Percentiles rank a stretch among this genome's conserved stretches.
Conservation (phyloP, 1,140 invertebrate species). For the Gonatopus flavifemur region DNA sequence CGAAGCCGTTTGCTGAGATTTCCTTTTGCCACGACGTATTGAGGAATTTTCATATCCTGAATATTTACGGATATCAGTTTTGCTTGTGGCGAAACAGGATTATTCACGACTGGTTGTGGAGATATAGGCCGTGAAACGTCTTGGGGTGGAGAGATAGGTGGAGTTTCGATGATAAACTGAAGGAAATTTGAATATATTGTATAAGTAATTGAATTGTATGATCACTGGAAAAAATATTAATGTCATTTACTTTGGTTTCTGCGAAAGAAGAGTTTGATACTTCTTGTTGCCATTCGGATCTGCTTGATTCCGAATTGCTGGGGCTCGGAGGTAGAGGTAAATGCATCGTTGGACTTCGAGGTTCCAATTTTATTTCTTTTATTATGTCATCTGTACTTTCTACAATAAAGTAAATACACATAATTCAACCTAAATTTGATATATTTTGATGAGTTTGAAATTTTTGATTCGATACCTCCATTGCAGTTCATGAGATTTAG, state of each 20-base stretch:
- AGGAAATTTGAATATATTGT: slow-evolving; percentile 9
- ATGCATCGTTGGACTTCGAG: slow-evolving; percentile 26
- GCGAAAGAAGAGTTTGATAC: background rate
- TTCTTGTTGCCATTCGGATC: slow-evolving; percentile 32
- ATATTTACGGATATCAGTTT: slow-evolving; percentile 28
- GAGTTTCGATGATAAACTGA: slow-evolving; percentile 42
- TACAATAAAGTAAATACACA: background rate
- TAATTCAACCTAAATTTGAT: background rate
- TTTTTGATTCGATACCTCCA: slow-evolving; percentile 8
- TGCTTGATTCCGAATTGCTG: slow-evolving; percentile 40
- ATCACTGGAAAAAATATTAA: background rate
- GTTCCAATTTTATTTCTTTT: slow-evolving; percentile 35
- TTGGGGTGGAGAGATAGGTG: slow-evolving; percentile 48
- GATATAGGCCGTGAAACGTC: slow-evolving; percentile 37
- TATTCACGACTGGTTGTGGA: slow-evolving; percentile 23
- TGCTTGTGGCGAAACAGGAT: slow-evolving; percentile 23
- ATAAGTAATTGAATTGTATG: background rate
- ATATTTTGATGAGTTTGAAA: background rate
- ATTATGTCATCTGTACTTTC: background rate
- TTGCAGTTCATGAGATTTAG: slow-evolving; percentile 13
- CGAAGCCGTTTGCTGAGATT: slow-evolving; percentile 35
- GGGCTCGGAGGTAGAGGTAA: slow-evolving; percentile 41
- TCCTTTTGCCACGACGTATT: slow-evolving; percentile 28
- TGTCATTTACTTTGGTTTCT: slow-evolving; percentile 25
- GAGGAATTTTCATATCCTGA: slow-evolving; percentile 17